A percentile compares a stretch with the other conserved stretches of the same genome.
Evolutionary conservation across 2,888 invertebrate genomes (phyloP).

Genomic region (Cephus rjabovi): DNA sequence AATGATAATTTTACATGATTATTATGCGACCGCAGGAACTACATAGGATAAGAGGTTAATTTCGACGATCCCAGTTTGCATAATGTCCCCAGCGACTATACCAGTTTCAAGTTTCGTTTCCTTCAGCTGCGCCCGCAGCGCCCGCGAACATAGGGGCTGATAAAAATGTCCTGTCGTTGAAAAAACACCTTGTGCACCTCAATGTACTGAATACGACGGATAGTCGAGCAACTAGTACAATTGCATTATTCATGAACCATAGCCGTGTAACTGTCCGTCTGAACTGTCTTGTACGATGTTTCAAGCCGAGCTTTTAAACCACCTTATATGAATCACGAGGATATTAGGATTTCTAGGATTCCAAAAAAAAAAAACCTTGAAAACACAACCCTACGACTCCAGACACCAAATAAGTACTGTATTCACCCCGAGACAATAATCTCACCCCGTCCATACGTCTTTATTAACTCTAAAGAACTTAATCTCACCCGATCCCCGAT

Average conservation of each 20-base stretch:
- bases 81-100: background rate
- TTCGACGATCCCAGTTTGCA: background rate
- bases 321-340: background rate
- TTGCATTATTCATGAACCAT: conserved; percentile 55
- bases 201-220: conserved; percentile 26
- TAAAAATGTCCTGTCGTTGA: conserved; percentile 53
- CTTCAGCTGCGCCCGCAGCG: conserved; percentile 58
- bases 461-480: background rate
- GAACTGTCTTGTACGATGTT: background rate
- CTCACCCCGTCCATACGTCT: background rate
- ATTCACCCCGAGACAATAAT: background rate
- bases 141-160: conserved; percentile 57
- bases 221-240: conserved; percentile 39
- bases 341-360: background rate
- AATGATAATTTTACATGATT: background rate
- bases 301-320: background rate
- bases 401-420: background rate
- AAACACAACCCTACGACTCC: background rate
- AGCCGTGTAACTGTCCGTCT: background rate
- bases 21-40: background rate
- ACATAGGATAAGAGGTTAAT: background rate
- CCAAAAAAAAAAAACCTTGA: background rate
- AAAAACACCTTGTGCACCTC: conserved; percentile 37
- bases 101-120: conserved; percentile 34
- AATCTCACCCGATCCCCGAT: background rate